A percentile compares a stretch with the other conserved stretches of the same genome.
These are phyloP conservation scores for Oriolus oriolus DNA, from an alignment of 2,113 vertebrate genomes.

Conservation along the genomic window DNA sequence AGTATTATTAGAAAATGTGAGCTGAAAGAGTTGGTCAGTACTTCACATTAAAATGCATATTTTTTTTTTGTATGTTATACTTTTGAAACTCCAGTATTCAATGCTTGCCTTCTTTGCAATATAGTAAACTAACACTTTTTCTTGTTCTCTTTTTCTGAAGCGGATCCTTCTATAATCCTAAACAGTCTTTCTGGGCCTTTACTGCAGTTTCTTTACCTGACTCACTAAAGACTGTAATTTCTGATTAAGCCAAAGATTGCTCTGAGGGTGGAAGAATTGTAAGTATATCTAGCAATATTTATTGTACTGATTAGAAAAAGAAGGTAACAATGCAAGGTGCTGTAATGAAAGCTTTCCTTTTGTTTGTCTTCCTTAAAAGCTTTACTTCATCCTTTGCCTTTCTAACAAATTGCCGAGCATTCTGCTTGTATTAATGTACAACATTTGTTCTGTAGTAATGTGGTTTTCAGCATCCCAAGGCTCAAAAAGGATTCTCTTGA, in stretches of 20 bases:
- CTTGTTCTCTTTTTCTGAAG: conserved; percentile 74
- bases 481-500: neutral
- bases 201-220: conserved; percentile 76
- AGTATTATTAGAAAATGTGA: neutral
- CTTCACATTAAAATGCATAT: neutral
- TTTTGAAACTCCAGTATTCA: neutral
- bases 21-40: neutral
- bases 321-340: neutral
- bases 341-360: neutral
- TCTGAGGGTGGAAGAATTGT: conserved; percentile 72
- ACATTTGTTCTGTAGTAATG: neutral
- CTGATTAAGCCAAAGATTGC: conserved; percentile 74
- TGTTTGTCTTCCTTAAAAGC: neutral
- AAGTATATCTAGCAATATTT: conserved; percentile 71
- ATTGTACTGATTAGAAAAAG: neutral
- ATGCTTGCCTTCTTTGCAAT: conserved; percentile 8
- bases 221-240: conserved; percentile 76
- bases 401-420: neutral
- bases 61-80: neutral
- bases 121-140: conserved; percentile 60
- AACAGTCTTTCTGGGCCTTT: conserved; percentile 73
- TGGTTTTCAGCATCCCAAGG: neutral
- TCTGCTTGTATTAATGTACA: neutral
- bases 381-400: conserved; percentile 2
- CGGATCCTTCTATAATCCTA: conserved; percentile 75